Evolutionary conservation across 2,797 vertebrate species (phyloP), one percentile per base, ranked within the genome.

Genomic region (Champsocephalus esox): DNA sequence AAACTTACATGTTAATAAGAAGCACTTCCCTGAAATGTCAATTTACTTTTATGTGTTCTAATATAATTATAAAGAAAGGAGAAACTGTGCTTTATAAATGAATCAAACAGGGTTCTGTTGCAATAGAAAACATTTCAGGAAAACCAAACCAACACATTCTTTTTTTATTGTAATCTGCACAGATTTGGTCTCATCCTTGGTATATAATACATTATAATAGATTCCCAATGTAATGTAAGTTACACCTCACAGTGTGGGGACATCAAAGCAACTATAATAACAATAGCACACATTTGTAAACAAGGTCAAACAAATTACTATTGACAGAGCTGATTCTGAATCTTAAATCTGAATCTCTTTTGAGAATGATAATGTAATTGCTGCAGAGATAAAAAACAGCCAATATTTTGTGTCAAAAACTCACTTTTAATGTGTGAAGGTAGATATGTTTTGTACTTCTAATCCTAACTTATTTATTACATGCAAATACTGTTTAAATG

Each of bases 181-280:
- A 46, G n/a, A 24, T 54, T 41, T 1, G 60, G 41, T 6, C 1
- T 56, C 49, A 71, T 12, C 44, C 17, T 49, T 55, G 16, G 54
- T 46, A 21, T 12, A 34, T 76, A 78, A 28, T 75, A 66, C 14
- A 51, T 62, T 9, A 13, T 12, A 54, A 74, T 32, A 38, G 45
- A 70, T 67, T 69, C n/a, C 9, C 34, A 43, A 51, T 80, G 73
- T 54, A 67, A 56, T 58, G 13, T 32, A 32, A 24, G 49, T 60
- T 48, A 56, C 19, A 49, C 14, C 54, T 64, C 24, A 68, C 10
- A 56, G 28, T 41, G 13, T 19, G 12, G 3, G 41, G 34, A 54
- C 55, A 43, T 75, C 7, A 60, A 56, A 9, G 50, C 60, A 74
- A 55, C 59, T 41, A 60, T 10, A 51, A 44, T 59, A 69, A 34